Evolutionary conservation across 2,113 vertebrate genomes (phyloP).

Genomic region (Electrona antarctica): DNA sequence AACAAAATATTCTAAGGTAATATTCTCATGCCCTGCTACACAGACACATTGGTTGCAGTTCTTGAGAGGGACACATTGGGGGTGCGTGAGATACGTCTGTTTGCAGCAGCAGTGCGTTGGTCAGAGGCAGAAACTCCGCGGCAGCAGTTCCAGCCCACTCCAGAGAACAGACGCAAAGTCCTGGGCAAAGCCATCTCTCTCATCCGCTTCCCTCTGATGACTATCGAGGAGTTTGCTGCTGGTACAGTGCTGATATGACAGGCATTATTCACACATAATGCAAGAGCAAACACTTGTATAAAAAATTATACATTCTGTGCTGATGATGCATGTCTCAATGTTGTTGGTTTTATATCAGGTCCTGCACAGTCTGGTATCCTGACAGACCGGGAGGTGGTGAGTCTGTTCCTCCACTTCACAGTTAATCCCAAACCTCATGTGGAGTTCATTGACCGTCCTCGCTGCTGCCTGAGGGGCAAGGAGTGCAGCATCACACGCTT

Average conservation of each 20-base stretch:
- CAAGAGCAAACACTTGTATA: too few species aligned
- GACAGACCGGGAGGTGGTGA: constrained; percentile 88
- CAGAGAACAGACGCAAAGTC: constrained; percentile 86
- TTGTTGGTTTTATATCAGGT: constrained; percentile 62
- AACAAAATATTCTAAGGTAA: not conserved
- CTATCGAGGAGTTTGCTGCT: constrained; percentile 92
- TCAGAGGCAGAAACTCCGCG: constrained; percentile 86
- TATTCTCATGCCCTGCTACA: not conserved
- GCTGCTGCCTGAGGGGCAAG: constrained; percentile 89
- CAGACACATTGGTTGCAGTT: constrained; percentile 88
- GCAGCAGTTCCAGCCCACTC: constrained; percentile 85
- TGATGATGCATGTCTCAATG: not conserved
- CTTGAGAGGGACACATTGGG: constrained; percentile 89
- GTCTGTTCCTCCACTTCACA: constrained; percentile 89
- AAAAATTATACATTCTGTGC: not conserved
- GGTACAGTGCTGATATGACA: constrained; percentile 69
- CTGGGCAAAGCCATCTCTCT: constrained; percentile 86
- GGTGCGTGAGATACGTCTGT: constrained; percentile 87
- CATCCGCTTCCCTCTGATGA: constrained; percentile 91
- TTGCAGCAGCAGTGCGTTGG: constrained; percentile 88
- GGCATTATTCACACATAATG: not conserved
- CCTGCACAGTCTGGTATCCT: constrained; percentile 90
- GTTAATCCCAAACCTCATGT: constrained; percentile 89
- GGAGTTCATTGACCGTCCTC: constrained; percentile 88
- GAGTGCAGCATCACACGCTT: constrained; percentile 91